Percentiles rank a stretch among this genome's conserved stretches.
phyloP scores from a whole-genome alignment of 2,113 vertebrate species.

The Puntigrus tetrazona region DNA sequence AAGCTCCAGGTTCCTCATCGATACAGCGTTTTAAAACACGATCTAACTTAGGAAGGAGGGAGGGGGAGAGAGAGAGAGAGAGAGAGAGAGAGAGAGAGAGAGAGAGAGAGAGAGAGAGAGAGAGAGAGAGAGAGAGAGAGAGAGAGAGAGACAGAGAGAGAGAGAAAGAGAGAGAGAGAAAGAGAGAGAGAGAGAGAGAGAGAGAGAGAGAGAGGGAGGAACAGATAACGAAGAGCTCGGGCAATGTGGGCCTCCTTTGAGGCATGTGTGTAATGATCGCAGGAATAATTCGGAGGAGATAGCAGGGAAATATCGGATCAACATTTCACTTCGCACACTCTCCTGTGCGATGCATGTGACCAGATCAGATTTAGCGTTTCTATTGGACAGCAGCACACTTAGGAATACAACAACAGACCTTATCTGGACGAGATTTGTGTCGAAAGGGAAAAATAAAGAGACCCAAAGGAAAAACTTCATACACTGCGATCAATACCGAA shows the following conservation, averaged over 20 bases:
- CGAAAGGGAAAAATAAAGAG: constrained; percentile 31
- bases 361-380: constrained; percentile 21
- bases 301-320: constrained; percentile 20
- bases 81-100: constrained; percentile 1
- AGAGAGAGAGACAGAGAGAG: neutral
- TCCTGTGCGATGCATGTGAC: neutral
- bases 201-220: neutral
- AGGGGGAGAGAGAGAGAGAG: neutral
- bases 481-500: neutral
- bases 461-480: constrained; percentile 17
- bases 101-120: neutral
- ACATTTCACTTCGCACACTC: neutral
- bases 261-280: constrained; percentile 7
- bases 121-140: neutral
- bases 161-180: neutral
- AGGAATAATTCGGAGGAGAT: constrained; percentile 21
- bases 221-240: neutral
- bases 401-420: constrained; percentile 26
- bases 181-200: constrained; percentile 11
- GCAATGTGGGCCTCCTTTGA: neutral
- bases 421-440: constrained; percentile 11
- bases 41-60: constrained; percentile 2
- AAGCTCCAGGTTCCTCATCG: constrained; percentile 10
- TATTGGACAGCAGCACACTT: constrained; percentile 20
- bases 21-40: neutral